phyloP scores from a whole-genome alignment of 2,888 invertebrate genomes.

The Abscondita cerata region DNA sequence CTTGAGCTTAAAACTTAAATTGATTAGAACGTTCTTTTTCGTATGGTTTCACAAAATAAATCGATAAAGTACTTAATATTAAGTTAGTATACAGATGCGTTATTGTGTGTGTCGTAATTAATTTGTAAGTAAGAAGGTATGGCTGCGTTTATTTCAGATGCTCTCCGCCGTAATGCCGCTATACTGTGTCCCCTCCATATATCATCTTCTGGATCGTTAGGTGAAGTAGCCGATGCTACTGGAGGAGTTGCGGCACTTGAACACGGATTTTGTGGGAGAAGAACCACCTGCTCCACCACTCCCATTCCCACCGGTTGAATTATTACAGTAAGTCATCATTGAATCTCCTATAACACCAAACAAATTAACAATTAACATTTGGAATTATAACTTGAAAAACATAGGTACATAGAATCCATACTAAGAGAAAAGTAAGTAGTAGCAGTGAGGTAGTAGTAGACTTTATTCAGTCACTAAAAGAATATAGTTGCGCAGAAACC shows the following conservation, averaged over 20 bases:
- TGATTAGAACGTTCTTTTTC: background rate
- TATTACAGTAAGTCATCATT: slow-evolving; percentile 78
- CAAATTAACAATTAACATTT: too few species aligned
- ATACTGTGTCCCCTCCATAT: slow-evolving; percentile 87
- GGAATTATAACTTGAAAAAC: too few species aligned
- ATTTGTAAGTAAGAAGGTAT: slow-evolving; percentile 78
- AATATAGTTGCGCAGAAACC: too few species aligned
- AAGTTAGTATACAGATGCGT: slow-evolving; percentile 60
- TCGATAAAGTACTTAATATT: slow-evolving; percentile 4
- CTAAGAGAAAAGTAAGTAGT: too few species aligned
- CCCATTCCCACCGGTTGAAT: slow-evolving; percentile 48
- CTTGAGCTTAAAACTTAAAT: background rate
- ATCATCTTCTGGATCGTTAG: slow-evolving; percentile 71
- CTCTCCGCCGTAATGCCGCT: slow-evolving; percentile 80
- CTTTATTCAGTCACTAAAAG: too few species aligned
- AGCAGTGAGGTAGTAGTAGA: too few species aligned
- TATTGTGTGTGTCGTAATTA: slow-evolving; percentile 75
- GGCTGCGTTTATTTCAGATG: slow-evolving; percentile 77
- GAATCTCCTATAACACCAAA: slow-evolving; percentile 75
- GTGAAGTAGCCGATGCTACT: slow-evolving; percentile 60
- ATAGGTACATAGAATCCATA: too few species aligned
- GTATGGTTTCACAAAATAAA: background rate
- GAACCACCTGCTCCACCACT: slow-evolving; percentile 57
- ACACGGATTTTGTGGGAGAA: slow-evolving; percentile 68
- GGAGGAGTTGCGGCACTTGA: slow-evolving; percentile 69